A percentile compares a stretch with the other conserved stretches of the same genome.
Conservation (phyloP, 1,140 invertebrate species). For the Bombus sylvicola region DNA sequence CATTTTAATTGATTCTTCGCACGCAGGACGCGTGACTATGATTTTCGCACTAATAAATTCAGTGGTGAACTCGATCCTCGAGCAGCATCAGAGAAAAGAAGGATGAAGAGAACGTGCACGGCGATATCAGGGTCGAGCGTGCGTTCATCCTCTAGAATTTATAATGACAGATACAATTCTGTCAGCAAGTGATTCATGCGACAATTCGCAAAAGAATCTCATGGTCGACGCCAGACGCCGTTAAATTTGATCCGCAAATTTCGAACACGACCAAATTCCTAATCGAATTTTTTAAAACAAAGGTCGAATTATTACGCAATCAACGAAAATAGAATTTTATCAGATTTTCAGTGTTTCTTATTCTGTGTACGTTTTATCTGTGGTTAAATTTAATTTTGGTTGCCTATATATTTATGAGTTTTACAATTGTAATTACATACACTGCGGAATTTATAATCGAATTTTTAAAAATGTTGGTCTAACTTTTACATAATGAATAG, state of each 20-base stretch:
- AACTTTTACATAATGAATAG: too few species aligned
- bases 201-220: neutral
- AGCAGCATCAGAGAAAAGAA: slow-evolving; percentile 73
- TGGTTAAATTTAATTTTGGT: too few species aligned
- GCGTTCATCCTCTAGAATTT: slow-evolving; percentile 55
- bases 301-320: too few species aligned
- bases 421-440: too few species aligned
- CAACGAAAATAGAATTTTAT: too few species aligned
- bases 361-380: too few species aligned
- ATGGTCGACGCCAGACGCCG: neutral
- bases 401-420: too few species aligned
- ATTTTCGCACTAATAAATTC: slow-evolving; percentile 75
- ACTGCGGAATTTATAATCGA: too few species aligned
- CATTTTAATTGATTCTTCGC: slow-evolving; percentile 55
- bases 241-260: neutral
- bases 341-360: too few species aligned
- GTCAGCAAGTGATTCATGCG: neutral
- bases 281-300: neutral
- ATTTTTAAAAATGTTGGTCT: too few species aligned
- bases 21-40: slow-evolving; percentile 68
- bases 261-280: neutral
- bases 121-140: slow-evolving; percentile 55
- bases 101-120: slow-evolving; percentile 28
- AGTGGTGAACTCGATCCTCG: slow-evolving; percentile 66
- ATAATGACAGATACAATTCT: slow-evolving; percentile 49